Evolutionary conservation across 1,140 invertebrate species (phyloP).

Genomic region (Penaeus vannamei): DNA sequence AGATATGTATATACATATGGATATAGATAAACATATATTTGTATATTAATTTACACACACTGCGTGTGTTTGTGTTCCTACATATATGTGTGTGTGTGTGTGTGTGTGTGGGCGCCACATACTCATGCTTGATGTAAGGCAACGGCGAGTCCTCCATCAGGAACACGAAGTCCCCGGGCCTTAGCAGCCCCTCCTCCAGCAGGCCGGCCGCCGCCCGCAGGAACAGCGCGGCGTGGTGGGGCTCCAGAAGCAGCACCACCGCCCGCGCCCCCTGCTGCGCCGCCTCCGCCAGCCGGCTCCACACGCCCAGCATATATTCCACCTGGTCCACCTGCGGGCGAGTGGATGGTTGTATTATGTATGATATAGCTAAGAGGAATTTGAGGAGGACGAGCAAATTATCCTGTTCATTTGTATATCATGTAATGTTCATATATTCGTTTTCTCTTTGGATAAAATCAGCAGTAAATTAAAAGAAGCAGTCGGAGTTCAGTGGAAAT

Average conservation of each 20-base stretch:
- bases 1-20: too few relatives aligned
- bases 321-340: constrained; percentile 40
- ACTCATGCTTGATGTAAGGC: constrained; percentile 67
- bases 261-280: constrained; percentile 62
- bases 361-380: background rate
- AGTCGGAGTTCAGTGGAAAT: too few relatives aligned
- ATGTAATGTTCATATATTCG: too few relatives aligned
- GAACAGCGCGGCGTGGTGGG: constrained; percentile 63
- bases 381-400: background rate
- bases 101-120: constrained; percentile 35
- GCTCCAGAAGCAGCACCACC: constrained; percentile 68
- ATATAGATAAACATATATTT: background rate
- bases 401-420: too few relatives aligned
- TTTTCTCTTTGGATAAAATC: too few relatives aligned
- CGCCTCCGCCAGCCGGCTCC: constrained; percentile 56
- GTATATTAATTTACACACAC: background rate
- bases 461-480: too few relatives aligned
- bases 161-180: constrained; percentile 68
- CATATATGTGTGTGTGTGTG: background rate
- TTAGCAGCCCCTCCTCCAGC: constrained; percentile 60
- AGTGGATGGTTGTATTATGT: background rate
- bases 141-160: constrained; percentile 64
- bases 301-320: constrained; percentile 64
- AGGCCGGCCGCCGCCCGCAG: constrained; percentile 66
- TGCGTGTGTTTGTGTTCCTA: background rate